A percentile compares a stretch with the other conserved stretches of the same genome.
These are phyloP conservation scores for Zapus hudsonius DNA, from an alignment of 2,113 vertebrate genomes.

Conservation along the genomic window DNA sequence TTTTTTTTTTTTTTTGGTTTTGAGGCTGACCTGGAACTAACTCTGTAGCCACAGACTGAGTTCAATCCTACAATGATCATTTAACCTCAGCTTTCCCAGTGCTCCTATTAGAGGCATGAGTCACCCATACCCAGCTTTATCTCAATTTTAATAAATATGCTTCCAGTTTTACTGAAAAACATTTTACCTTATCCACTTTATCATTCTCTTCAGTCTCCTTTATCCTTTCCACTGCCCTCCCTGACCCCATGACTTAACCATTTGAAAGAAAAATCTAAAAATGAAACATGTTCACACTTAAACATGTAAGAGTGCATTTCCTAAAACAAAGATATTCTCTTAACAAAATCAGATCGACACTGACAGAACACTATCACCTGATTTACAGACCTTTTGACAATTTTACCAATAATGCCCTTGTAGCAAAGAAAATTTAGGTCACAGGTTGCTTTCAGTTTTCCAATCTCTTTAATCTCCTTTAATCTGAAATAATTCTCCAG, in stretches of 20 bases:
- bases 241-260: not conserved
- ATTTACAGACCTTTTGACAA: not conserved
- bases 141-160: slow-evolving; percentile 45
- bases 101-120: no score
- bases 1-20: no score
- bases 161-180: not conserved
- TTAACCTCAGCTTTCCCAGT: no score
- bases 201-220: not conserved
- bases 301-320: not conserved
- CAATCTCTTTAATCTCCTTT: not conserved
- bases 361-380: not conserved
- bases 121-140: no score
- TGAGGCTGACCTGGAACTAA: no score
- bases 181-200: not conserved
- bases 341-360: not conserved
- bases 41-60: no score
- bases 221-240: not conserved
- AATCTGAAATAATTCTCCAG: not conserved
- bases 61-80: no score
- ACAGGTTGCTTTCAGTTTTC: not conserved
- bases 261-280: slow-evolving; percentile 18
- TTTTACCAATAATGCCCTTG: not conserved
- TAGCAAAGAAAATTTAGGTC: not conserved
- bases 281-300: not conserved
- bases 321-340: slow-evolving; percentile 3